Evolutionary conservation across 1,140 invertebrate genomes (phyloP).

Genomic region (Panagrolaimus sp.): DNA sequence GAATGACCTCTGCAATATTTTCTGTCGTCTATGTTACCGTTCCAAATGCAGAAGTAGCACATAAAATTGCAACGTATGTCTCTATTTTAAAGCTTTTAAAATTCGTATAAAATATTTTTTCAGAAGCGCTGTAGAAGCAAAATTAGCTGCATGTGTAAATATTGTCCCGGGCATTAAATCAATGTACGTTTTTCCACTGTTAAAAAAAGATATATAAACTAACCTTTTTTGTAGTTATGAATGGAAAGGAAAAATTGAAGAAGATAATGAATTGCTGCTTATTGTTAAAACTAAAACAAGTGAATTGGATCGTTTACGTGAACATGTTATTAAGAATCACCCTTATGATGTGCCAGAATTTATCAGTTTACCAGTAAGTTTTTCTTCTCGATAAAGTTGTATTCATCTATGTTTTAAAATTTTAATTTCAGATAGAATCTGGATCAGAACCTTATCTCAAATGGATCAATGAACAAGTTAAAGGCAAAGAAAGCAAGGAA

Average conservation of each 20-base stretch:
- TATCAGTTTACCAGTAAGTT: conserved; percentile 29
- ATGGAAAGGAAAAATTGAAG: conserved; percentile 31
- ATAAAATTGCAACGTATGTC: conserved; percentile 33
- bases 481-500: too few species aligned
- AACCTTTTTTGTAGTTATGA: conserved; percentile 27
- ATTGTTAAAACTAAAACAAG: conserved; percentile 39
- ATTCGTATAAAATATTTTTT: conserved; percentile 22
- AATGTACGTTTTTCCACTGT: conserved; percentile 23
- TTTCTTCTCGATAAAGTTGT: not conserved
- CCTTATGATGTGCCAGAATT: conserved; percentile 39
- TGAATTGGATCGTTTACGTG: conserved; percentile 20
- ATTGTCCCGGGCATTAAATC: conserved; percentile 31
- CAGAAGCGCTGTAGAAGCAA: conserved; percentile 28
- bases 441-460: conserved; percentile 32
- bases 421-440: conserved; percentile 24
- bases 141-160: conserved; percentile 37
- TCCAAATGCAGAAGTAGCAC: conserved; percentile 34
- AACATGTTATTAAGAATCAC: conserved; percentile 27
- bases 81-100: not conserved
- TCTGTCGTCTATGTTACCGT: conserved; percentile 39
- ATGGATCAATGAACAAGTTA: conserved; percentile 26
- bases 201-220: not conserved
- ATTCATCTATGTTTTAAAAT: too few species aligned
- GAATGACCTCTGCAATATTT: conserved; percentile 16
- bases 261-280: conserved; percentile 34